Conservation (phyloP, 1,140 invertebrate genomes). For the Agrilus planipennis region DNA sequence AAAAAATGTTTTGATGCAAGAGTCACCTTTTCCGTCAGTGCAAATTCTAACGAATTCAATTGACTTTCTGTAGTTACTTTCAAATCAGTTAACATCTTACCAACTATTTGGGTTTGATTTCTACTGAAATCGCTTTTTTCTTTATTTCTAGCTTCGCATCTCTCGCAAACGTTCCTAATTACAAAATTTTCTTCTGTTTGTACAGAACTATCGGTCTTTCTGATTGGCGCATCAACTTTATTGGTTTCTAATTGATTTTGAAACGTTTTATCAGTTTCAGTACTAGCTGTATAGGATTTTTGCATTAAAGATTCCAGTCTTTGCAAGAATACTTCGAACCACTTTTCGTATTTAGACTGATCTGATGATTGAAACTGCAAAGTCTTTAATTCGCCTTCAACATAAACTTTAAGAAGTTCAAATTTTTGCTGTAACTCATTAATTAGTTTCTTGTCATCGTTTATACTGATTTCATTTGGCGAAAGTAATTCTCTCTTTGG, state of each 20-base stretch:
- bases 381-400: conserved; percentile 26
- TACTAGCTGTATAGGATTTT: too few species aligned
- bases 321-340: conserved; percentile 19
- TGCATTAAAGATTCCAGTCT: conserved; percentile 12
- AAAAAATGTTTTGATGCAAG: too few species aligned
- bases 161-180: not conserved
- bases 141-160: too few species aligned
- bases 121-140: too few species aligned
- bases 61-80: conserved; percentile 4
- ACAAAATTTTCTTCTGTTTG: conserved; percentile 6
- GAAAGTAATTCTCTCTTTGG: conserved; percentile 8
- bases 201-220: conserved; percentile 7
- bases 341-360: conserved; percentile 27
- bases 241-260: too few species aligned
- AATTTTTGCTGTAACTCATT: conserved; percentile 26
- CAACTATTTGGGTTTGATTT: too few species aligned
- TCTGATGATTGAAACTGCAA: conserved; percentile 23
- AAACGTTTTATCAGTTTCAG: too few species aligned
- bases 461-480: conserved; percentile 7
- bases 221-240: too few species aligned
- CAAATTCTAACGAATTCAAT: conserved; percentile 1
- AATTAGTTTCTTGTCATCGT: conserved; percentile 7
- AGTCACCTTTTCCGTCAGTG: conserved; percentile 7
- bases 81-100: conserved; percentile 5
- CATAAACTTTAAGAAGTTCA: conserved; percentile 24